Base-by-base conservation (phyloP, 30 jellyfish, hydroid and myxozoan genomes). In the Aurelia sp. region DNA sequence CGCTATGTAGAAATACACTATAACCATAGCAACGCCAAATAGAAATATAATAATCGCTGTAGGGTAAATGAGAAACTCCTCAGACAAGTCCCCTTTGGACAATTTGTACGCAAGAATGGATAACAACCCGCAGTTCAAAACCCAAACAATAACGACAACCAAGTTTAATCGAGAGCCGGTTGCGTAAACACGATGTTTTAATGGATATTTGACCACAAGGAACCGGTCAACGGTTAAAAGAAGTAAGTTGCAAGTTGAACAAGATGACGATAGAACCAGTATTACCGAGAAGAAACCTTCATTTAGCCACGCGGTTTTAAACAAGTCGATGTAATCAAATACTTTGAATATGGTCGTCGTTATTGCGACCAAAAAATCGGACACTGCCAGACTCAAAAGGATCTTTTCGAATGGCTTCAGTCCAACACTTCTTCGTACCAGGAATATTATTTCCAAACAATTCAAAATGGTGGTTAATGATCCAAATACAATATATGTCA, bases 151-250 rank as follows among this genome's bases (percentile, higher is more conserved):
- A 31, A 58, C 37, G 66, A 75, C 23, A 33, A 59, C 48, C 4
- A 27, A 21, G 62, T 58, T 75, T 20, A 58, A 58, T 64, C 62
- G 30, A 22, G 57, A 57, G 31, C 41, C 40, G 11, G 86, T 53
- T 74, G 31, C 67, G 8, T 11, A 41, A 17, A 75, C 31, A 13
- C 65, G 86, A 33, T 75, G 86, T 18, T 16, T 55, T 7, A 75
- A 19, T 4, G 86, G 86, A 35, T 23, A 75, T 59, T 57, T 75
- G n/a, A 75, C 75, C 16, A 73, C 86, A 15, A 75, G 62, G 27
- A 75, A 41, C n/a, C 86, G 86, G 27, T 75, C 86, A 11, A 75
- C 22, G 18, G 86, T 58, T 17, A 75, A 53, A 53, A 74, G 51
- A 18, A 75, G 10, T 62, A 30, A 35, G 41, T 75, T 75, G 35